Evolutionary conservation across 2,113 vertebrate genomes (phyloP).

Genomic region (Melanerpes aurifrons): DNA sequence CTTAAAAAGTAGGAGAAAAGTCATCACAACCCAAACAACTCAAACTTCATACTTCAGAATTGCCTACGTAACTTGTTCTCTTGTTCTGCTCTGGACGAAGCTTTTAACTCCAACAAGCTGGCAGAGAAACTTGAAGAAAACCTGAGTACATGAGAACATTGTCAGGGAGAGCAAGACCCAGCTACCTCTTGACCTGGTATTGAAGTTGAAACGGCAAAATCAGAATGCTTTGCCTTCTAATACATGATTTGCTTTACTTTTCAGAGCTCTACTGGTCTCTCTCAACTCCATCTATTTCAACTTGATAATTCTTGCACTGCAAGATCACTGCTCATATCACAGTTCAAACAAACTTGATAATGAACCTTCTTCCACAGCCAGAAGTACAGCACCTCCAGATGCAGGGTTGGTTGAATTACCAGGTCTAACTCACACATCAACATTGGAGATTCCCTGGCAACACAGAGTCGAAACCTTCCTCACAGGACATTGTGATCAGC

Average conservation of each 20-base stretch:
- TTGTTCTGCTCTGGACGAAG: slow-evolving; percentile 36
- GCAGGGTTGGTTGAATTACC: background rate
- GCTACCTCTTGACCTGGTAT: slow-evolving; percentile 16
- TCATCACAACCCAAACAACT: slow-evolving; percentile 30
- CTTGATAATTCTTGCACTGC: slow-evolving; percentile 36
- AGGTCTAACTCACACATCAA: background rate
- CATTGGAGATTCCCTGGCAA: background rate
- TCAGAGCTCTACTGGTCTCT: background rate
- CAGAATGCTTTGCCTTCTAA: background rate
- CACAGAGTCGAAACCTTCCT: slow-evolving; percentile 40
- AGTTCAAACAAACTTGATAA: slow-evolving; percentile 25
- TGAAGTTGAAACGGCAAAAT: slow-evolving; percentile 25
- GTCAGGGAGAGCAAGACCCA: slow-evolving; percentile 30
- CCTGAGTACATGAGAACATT: slow-evolving; percentile 31
- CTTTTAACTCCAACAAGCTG: slow-evolving; percentile 15
- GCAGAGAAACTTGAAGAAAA: slow-evolving; percentile 37
- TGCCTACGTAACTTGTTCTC: background rate
- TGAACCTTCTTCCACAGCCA: background rate
- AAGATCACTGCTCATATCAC: background rate
- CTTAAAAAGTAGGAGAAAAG: background rate
- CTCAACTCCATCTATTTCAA: background rate
- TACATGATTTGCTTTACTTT: background rate
- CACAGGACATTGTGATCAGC: background rate
- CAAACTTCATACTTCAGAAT: background rate
- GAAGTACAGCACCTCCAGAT: background rate